A percentile compares a stretch with the other conserved stretches of the same genome.
Conservation (phyloP, 2,888 invertebrate species). For the Mythimna albipuncta region DNA sequence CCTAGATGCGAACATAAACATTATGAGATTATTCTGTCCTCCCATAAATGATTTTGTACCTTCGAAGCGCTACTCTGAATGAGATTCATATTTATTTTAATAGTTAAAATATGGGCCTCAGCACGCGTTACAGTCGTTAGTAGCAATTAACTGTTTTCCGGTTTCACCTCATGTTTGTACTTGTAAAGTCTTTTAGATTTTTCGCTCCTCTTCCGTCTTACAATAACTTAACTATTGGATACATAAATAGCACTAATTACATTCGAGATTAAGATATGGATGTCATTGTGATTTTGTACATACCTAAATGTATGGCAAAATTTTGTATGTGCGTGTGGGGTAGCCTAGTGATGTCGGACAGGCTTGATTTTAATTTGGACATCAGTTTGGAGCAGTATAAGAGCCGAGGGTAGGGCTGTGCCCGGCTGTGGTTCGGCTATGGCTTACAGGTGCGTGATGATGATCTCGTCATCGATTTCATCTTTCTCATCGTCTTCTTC, state of each 20-base stretch:
- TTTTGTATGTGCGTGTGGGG: slow-evolving; percentile 47
- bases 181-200: slow-evolving; percentile 75
- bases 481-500: slow-evolving; percentile 97
- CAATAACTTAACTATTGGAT: slow-evolving; percentile 76
- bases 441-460: slow-evolving; percentile 95
- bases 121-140: slow-evolving; percentile 36
- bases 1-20: slow-evolving; percentile 28
- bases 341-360: slow-evolving; percentile 32
- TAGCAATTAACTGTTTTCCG: slow-evolving; percentile 43
- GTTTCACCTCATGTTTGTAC: slow-evolving; percentile 74
- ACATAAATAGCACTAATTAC: slow-evolving; percentile 80
- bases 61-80: slow-evolving; percentile 41
- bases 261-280: slow-evolving; percentile 73
- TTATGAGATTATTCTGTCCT: slow-evolving; percentile 44
- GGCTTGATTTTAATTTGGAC: slow-evolving; percentile 31
- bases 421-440: slow-evolving; percentile 33
- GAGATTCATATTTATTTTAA: slow-evolving; percentile 54
- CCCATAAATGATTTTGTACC: slow-evolving; percentile 43
- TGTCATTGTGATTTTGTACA: slow-evolving; percentile 68
- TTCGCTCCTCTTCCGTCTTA: slow-evolving; percentile 64
- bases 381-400: slow-evolving; percentile 46
- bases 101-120: slow-evolving; percentile 39
- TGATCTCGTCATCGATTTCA: slow-evolving; percentile 96
- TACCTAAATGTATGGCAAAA: slow-evolving; percentile 66
- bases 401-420: slow-evolving; percentile 37